Base-by-base conservation (phyloP, 2,888 invertebrate species). In the Suillia variegata region DNA sequence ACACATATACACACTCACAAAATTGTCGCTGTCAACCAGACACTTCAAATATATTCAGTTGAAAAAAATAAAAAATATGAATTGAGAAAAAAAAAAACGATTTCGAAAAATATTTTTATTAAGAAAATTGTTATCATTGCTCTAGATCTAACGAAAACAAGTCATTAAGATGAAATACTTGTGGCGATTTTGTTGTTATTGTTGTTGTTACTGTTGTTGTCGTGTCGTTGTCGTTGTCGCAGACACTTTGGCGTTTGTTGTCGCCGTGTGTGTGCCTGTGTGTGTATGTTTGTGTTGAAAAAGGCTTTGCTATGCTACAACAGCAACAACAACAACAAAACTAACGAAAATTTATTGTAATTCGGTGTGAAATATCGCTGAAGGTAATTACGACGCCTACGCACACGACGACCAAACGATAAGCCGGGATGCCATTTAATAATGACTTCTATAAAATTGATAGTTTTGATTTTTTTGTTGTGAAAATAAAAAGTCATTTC, bases 91-190 rank as follows among this genome's bases (percentile, higher is more conserved):
- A n/a, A n/a, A n/a, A n/a, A 38, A n/a, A n/a, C n/a, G 10, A 10
- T 38, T 38, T 38, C n/a, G 38, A 26, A 26, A n/a, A 38, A 38
- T 38, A n/a, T 38, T 38, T 38, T 13, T 38, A 31, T 31, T 31
- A 38, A 13, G 31, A 24, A 45, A 45, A 34, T 53, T 47, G 15
- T 24, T 61, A 61, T 61, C 60, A 57, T 57, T 61, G 60, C 60
- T 61, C 60, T 50, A 61, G 56, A 61, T 61, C 60, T 61, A 47
- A n/a, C 15, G 20, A 61, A n/a, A 54, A 61, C 56, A 61, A 49
- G 60, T 54, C 60, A 56, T 57, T 61, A 57, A 54, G 54, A 56
- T 61, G 56, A 56, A 61, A 61, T 56, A 56, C 45, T 52, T 52
- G n/a, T 50, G 50, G 22, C 12, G 50, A 50, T 50, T 50, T 34